These are phyloP conservation scores for Campaea margaritaria DNA, from an alignment of 2,888 invertebrate genomes.

Conservation along the genomic window DNA sequence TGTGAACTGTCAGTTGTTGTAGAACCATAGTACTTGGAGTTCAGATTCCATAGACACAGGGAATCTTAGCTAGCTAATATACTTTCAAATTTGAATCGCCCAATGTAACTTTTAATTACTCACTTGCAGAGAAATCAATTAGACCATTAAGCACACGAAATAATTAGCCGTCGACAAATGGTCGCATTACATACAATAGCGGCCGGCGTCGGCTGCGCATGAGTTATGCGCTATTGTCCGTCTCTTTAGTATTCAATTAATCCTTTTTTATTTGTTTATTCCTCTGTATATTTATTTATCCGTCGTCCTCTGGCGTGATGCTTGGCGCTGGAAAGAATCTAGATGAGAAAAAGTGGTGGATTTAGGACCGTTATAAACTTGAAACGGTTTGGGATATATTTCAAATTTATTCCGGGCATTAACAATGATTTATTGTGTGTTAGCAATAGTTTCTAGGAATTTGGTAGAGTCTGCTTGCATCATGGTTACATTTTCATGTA, in stretches of 20 bases:
- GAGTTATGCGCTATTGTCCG: constrained; percentile 23
- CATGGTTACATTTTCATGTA: no score
- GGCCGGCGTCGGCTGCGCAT: constrained; percentile 7
- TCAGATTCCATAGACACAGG: no score
- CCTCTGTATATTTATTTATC: constrained; percentile 1
- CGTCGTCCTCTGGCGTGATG: constrained; percentile 23
- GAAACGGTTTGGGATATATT: no score
- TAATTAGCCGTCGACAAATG: constrained; percentile 29
- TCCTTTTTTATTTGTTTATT: constrained; percentile 28
- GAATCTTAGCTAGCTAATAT: no score
- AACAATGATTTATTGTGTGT: no score
- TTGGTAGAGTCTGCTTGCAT: not conserved
- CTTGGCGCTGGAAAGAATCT: constrained; percentile 22
- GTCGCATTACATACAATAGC: constrained; percentile 21
- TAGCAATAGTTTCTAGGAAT: no score
- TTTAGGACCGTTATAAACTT: not conserved
- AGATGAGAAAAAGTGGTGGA: constrained; percentile 8
- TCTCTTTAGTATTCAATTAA: constrained; percentile 24
- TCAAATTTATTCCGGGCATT: no score
- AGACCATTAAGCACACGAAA: constrained; percentile 10
- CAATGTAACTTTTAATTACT: not conserved
- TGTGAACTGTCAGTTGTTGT: no score
- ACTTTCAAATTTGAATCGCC: not conserved
- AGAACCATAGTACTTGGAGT: no score
- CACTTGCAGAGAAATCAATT: constrained; percentile 16